Base-by-base conservation (phyloP, 2,888 invertebrate genomes). In the Rhopalosiphum nymphaeae region DNA sequence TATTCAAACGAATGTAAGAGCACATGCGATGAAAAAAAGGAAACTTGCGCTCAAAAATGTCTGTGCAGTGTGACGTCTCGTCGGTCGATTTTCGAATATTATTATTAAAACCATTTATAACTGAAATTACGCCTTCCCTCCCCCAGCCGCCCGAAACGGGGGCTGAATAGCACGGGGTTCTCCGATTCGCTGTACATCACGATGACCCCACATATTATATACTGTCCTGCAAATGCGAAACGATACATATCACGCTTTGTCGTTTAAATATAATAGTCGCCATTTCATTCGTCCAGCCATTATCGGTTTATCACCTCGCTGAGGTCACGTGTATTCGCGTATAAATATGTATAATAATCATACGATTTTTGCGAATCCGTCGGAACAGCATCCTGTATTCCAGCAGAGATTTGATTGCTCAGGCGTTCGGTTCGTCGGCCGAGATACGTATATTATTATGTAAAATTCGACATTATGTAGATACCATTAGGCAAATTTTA, bases 401-500 rank as follows among this genome's bases (percentile, higher is more conserved):
- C 36, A 36, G 9, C 36, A 36, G 78, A 78, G 78, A 78, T 36
- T 36, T 2, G 36, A 42, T 78, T 78, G 7, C 21, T 7, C 29
- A 0, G 26, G 57, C 3, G 29, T 10, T 16, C 16, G 57, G 29
- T 57, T 61, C 61, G 29, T 78, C 78, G 78, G 36, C 78, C 67
- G 78, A 21, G 36, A 2, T 78, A 36, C 78, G 21, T 21, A 56
- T 26, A 7, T 25, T 36, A 78, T 78, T 78, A 78, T 42, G 36
- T 78, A 78, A 78, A 36, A 78, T 42, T 42, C 36, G 78, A 36
- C 36, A 21, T 78, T 16, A n/a, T 67, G 44, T 36, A 4, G 16
- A 53, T 21, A 36, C 67, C 78, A 78, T 78, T 78, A 78, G 78
- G 78, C 36, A 78, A 78, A 78, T 78, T 78, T 67, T 67, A 67